Conservation (phyloP, 2,888 invertebrate genomes). For the Linyphia triangularis region DNA sequence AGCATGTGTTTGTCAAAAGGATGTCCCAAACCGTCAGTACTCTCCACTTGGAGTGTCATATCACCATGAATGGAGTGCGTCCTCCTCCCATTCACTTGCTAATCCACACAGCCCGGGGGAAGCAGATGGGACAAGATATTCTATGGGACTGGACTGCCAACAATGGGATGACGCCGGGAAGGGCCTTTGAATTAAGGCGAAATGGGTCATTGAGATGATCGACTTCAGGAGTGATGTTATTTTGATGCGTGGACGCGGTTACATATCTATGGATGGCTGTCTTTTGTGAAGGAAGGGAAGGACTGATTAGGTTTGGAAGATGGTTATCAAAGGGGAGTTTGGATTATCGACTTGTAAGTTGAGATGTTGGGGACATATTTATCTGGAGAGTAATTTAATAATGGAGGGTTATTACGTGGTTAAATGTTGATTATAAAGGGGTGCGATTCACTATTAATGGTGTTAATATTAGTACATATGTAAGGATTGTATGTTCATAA, state of each 20-base stretch:
- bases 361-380: not conserved
- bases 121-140: constrained; percentile 16
- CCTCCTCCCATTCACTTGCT: constrained; percentile 45
- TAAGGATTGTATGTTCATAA: not conserved
- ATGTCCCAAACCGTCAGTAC: not conserved
- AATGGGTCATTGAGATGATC: constrained; percentile 12
- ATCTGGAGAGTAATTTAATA: not conserved
- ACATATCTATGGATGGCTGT: constrained; percentile 13
- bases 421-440: not conserved
- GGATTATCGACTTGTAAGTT: too few relatives aligned
- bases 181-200: not conserved
- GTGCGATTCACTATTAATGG: not conserved
- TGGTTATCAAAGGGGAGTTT: too few relatives aligned
- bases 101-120: not conserved
- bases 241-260: not conserved
- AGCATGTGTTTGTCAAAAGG: not conserved
- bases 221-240: constrained; percentile 14
- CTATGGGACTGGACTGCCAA: not conserved
- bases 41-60: constrained; percentile 20
- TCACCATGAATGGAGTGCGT: constrained; percentile 44
- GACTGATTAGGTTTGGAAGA: not conserved
- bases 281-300: not conserved
- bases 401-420: not conserved
- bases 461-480: not conserved
- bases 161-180: not conserved